These are phyloP conservation scores for Panorpa germanica DNA, from an alignment of 2,888 invertebrate genomes.

Conservation along the genomic window DNA sequence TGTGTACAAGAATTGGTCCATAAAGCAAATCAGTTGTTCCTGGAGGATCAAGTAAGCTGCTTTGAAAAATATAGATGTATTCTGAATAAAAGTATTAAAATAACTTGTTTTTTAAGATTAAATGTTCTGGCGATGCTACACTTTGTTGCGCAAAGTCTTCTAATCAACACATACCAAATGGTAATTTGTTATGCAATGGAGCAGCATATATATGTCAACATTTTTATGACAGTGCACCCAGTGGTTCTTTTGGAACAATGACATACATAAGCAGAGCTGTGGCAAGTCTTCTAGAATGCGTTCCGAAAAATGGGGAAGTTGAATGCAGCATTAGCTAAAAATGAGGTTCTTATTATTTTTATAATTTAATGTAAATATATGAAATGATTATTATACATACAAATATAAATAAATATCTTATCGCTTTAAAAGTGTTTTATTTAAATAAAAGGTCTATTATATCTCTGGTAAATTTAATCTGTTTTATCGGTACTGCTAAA, in stretches of 20 bases:
- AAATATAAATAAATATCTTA: no score
- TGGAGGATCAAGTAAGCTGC: slow-evolving; percentile 74
- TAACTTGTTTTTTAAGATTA: slow-evolving; percentile 34
- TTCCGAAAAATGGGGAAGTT: slow-evolving; percentile 58
- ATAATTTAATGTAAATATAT: not conserved
- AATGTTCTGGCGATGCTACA: slow-evolving; percentile 79
- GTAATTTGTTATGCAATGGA: slow-evolving; percentile 67
- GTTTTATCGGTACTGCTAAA: no score
- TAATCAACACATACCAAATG: slow-evolving; percentile 29
- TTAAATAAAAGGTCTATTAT: no score
- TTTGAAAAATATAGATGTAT: not conserved
- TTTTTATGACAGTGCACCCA: slow-evolving; percentile 95
- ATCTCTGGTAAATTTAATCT: no score
- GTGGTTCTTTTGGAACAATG: slow-evolving; percentile 95
- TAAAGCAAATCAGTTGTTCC: slow-evolving; percentile 83
- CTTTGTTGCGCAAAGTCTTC: slow-evolving; percentile 74
- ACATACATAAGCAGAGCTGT: slow-evolving; percentile 82
- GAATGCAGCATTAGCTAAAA: slow-evolving; percentile 58
- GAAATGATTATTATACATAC: not conserved
- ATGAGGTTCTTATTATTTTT: slow-evolving; percentile 6
- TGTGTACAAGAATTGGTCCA: slow-evolving; percentile 86
- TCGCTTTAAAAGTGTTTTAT: no score
- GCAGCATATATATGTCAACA: slow-evolving; percentile 92
- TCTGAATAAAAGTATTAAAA: not conserved
- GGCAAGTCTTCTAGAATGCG: slow-evolving; percentile 50